These are phyloP conservation scores for Oreortyx pictus DNA, from an alignment of 2,797 vertebrate species.

Conservation along the genomic window DNA sequence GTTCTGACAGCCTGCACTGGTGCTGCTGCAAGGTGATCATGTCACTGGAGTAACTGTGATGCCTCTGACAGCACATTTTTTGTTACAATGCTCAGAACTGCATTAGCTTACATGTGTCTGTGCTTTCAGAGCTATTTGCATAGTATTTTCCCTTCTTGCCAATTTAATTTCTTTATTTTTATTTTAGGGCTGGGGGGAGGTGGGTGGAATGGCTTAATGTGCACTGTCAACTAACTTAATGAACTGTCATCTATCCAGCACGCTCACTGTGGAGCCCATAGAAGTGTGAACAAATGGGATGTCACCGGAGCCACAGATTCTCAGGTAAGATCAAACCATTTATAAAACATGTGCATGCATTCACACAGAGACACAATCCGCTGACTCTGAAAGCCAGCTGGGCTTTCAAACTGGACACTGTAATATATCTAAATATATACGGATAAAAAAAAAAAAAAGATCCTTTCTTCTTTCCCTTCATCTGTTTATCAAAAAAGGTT, in stretches of 20 bases:
- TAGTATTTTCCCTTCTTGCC: conserved; percentile 36
- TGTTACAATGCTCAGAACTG: conserved; percentile 21
- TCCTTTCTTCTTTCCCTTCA: background rate
- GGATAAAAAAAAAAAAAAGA: background rate
- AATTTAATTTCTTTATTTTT: conserved; percentile 43
- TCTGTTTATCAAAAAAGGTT: background rate
- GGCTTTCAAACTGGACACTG: background rate
- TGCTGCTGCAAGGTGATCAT: background rate
- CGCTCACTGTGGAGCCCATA: conserved; percentile 20
- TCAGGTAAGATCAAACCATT: conserved; percentile 56
- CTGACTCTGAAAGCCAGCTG: background rate
- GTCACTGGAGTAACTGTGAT: background rate
- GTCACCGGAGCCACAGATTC: conserved; percentile 11
- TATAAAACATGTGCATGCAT: background rate
- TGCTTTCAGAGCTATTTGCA: conserved; percentile 46
- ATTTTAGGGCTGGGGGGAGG: conserved; percentile 33
- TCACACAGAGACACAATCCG: background rate
- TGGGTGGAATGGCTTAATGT: conserved; percentile 35
- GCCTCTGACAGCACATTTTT: conserved; percentile 30
- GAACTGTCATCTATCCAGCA: conserved; percentile 52
- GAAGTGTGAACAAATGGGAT: conserved; percentile 54
- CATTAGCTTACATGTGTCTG: conserved; percentile 35
- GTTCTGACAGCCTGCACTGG: conserved; percentile 16
- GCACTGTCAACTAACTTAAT: conserved; percentile 58
- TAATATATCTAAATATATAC: background rate